Evolutionary conservation across 1,140 invertebrate genomes (phyloP), one percentile per base, ranked within the genome.

Genomic region (Atta cephalotes): DNA sequence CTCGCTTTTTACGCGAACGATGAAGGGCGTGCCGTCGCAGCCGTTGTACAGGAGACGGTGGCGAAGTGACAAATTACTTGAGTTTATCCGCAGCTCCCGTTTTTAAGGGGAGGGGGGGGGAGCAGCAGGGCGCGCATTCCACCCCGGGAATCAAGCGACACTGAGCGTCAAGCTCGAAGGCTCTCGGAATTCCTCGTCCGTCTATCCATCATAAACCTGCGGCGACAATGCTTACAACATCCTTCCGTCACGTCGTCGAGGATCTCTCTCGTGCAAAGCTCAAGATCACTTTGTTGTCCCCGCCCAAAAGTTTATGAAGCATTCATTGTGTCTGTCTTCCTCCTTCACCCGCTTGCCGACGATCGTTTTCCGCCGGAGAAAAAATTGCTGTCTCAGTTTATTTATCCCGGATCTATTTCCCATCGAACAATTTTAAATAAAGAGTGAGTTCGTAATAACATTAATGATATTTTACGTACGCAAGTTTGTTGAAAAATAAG

Each of bases 161-260:
- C 16, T 84, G 80, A 88, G 21, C 86, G 68, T 39, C 77, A 74
- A 58, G 35, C 88, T 77, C 70, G 82, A 79, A 74, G 76, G 28
- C 68, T 25, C 65, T 80, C 80, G 86, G 90, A 88, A 93, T 93
- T 92, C 86, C 84, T 89, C 90, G 81, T 84, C 87, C 87, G 86
- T 92, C 90, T 93, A 94, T 94, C 93, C 91, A 94, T 94, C 94
- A 94, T 94, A 74, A 85, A 93, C 80, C 88, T 90, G 90, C 88
- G 90, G 89, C 78, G 89, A 94, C 93, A 92, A 93, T 93, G 89
- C 91, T 91, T 92, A 90, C 90, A 90, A 92, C 87, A 88, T 92
- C 90, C 90, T 93, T 89, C 89, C 88, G 85, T 66, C 80, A 63
- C 71, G 85, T 86, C 85, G 66, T 89, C 81, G 68, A 62, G 68